Evolutionary conservation across 1,140 invertebrate species (phyloP), one percentile per base, ranked within the genome.

Genomic region (Drosophila sechellia): DNA sequence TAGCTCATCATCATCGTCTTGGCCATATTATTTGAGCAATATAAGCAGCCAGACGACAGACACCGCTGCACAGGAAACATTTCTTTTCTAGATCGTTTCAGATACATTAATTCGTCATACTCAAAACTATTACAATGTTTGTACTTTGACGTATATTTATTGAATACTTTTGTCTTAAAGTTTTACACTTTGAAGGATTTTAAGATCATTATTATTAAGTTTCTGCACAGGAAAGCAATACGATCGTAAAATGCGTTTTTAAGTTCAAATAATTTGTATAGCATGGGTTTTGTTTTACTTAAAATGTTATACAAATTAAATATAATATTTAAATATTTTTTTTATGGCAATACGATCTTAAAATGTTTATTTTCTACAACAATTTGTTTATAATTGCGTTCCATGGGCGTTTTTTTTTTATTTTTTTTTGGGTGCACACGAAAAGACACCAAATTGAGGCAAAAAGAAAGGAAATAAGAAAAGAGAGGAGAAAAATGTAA

Each of bases 1-100:
- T 35, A 39, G 49, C 52, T 70, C 78, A 79, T 75, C 56, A 81
- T 69, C 74, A 43, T 75, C 56, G 48, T 75, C 56, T 52, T 74
- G 58, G 34, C 80, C 70, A 83, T 65, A 65, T 49, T 77, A 79
- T 70, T 79, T 75, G 57, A 84, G 79, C 79, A 56, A 58, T 64
- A 74, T 52, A 69, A 63, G 15, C 49, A 35, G 31, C 15, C 31
- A 35, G 49, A 49, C 20, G 20, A 22, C 20, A 22, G 20, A 2
- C 27, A 49, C 15, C 8, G 48, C 13, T 49, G 15, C 27, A 50
- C 48, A 50, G 48, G 20, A 35, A 31, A 17, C 20, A 46, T 37
- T 64, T 31, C 10, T 34, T 31, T 49, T 49, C 10, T 10, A 34
- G n/a, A 49, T 31, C 12, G 5, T 48, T 48, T 48, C 25, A 10